Evolutionary conservation across 2,888 invertebrate species (phyloP).

Genomic region (Drosophila sordidula): DNA sequence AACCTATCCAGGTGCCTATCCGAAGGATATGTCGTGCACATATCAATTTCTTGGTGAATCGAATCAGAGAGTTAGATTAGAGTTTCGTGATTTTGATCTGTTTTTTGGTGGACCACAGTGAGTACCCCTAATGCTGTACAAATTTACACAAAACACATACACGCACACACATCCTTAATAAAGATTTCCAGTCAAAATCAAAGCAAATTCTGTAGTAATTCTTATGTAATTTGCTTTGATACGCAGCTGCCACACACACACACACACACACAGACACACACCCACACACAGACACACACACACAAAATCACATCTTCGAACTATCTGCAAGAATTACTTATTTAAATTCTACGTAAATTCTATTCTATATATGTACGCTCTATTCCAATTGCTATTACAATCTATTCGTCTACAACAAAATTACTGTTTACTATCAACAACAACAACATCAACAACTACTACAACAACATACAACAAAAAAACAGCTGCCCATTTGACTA

Average conservation of each 20-base stretch:
- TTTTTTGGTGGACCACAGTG: slow-evolving; percentile 99
- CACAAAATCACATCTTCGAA: slow-evolving; percentile 31
- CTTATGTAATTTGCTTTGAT: slow-evolving; percentile 61
- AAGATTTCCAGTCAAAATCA: slow-evolving; percentile 65
- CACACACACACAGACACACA: slow-evolving; percentile 12
- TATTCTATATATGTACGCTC: slow-evolving; percentile 35
- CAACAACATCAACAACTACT: slow-evolving; percentile 33
- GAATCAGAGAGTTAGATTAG: slow-evolving; percentile 96
- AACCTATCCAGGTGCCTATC: slow-evolving; percentile 99
- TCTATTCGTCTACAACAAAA: slow-evolving; percentile 50
- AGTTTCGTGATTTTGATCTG: slow-evolving; percentile 98
- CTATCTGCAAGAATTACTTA: slow-evolving; percentile 54
- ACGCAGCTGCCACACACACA: slow-evolving; percentile 52
- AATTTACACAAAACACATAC: slow-evolving; percentile 18
- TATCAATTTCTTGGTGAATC: slow-evolving; percentile 96
- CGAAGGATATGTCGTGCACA: slow-evolving; percentile 96
- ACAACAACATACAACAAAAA: slow-evolving; percentile 14
- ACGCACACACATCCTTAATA: slow-evolving; percentile 6
- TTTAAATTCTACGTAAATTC: slow-evolving; percentile 53
- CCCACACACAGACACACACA: not conserved
- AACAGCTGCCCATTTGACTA: slow-evolving; percentile 98
- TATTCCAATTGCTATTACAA: slow-evolving; percentile 36
- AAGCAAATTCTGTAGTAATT: slow-evolving; percentile 54
- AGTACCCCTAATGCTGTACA: slow-evolving; percentile 86
- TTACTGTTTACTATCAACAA: slow-evolving; percentile 43